Base-by-base conservation (phyloP, 2,797 vertebrate genomes). In the Melanotaenia nigrans region DNA sequence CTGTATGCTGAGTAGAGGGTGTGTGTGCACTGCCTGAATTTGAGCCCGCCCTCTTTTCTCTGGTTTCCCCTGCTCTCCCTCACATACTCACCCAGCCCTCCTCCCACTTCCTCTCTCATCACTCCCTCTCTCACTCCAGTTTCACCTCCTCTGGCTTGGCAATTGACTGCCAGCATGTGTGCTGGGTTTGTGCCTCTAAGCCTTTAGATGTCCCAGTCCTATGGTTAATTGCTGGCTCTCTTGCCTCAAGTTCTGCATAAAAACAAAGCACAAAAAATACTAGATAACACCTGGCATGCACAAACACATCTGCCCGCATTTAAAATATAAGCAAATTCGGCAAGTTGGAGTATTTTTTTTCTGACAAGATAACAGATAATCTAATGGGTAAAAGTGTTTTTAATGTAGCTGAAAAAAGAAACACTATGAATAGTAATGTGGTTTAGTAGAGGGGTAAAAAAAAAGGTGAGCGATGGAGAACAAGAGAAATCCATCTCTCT, bases 81-180 rank as follows among this genome's bases (percentile, higher is more conserved):
- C 75, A 73, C 62, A 65, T 78, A 54, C 81, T 83, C 82, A 68
- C 61, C 57, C 73, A 75, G 18, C 80, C 69, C 62, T 78, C 68
- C 74, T 73, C 69, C 72, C 28, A 35, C 45, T 63, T 61, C 69
- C 42, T 58, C 71, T 54, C 47, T 73, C 65, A 9, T 51, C 51
- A 18, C 65, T 49, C 45, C 6, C 54, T 74, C 71, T 71, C 74
- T 84, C 75, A 73, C 79, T 91, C 87, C 82, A 82, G 78, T 88
- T 87, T 87, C 90, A 88, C 92, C 87, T 90, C 89, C 89, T 81
- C 85, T 72, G 70, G 76, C 73, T 89, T 81, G 85, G 87, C 86
- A 88, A 85, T 89, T 90, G 89, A 90, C 90, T 92, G 90, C 82
- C 91, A 91, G 90, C 77, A 72, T 86, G 90, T 87, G 85, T 83